Base-by-base conservation (phyloP, 2,888 invertebrate species). In the Polydesmus complanatus region DNA sequence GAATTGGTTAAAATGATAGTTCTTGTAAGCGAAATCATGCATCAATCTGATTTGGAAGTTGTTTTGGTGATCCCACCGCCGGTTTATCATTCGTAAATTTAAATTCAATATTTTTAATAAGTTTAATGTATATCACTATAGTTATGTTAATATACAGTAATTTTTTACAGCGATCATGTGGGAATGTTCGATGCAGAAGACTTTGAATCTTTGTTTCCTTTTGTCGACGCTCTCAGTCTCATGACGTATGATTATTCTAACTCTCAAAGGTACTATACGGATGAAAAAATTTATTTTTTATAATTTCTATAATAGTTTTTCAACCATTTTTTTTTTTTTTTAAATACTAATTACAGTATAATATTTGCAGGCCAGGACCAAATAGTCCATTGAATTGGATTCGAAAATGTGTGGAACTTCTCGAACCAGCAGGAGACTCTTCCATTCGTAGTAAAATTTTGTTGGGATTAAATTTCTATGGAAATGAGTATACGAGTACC, bases 241-340 rank as follows among this genome's bases (percentile, higher is more conserved):
- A 95, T 95, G 94, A 94, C 94, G 0, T 96, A 96, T 71, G 95
- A 96, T 73, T 95, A 83, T 74, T 93, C 93, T 1, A 86, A 77
- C 72, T 79, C 85, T 14, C 84, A 86, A 71, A 80, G 57, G 59
- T 54, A 58, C n/a, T n/a, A n/a, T n/a, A n/a, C n/a, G n/a, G n/a
- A n/a, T n/a, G n/a, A n/a, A n/a, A n/a, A n/a, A n/a, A n/a, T n/a
- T n/a, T n/a, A 27, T 5, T 52, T 21, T 27, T 37, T 5, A 37
- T 14, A 37, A 14, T 37, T 37, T 54, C 19, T 60, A n/a, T 49
- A 11, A 2, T 57, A 21, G 49, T 21, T 37, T 3, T 37, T 37
- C 22, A 25, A 54, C 54, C 22, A 52, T 21, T 60, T 14, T 49
- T 19, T 54, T 64, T 48, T 63, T 25, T 64, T 67, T 53, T 66